phyloP scores from a whole-genome alignment of 1,140 invertebrate species.

The Triops longicaudatus region DNA sequence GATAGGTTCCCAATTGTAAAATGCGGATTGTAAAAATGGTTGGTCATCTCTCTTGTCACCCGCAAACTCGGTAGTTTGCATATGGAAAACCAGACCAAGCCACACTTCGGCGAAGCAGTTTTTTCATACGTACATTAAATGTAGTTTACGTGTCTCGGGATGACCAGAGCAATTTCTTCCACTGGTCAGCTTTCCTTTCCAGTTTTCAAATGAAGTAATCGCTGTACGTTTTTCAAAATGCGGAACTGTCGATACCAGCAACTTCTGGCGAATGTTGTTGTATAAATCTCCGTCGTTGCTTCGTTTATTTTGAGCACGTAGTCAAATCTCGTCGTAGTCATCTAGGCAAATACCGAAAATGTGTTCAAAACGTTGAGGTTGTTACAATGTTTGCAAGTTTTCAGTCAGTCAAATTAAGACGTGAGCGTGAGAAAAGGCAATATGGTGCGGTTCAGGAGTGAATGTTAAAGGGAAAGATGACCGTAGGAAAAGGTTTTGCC shows the following conservation, averaged over 20 bases:
- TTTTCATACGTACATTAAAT: background rate
- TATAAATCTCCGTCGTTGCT: too few species aligned
- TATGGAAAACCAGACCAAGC: slow-evolving; percentile 7
- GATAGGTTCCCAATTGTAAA: slow-evolving; percentile 12
- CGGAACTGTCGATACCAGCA: background rate
- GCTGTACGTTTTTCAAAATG: background rate
- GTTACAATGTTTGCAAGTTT: background rate
- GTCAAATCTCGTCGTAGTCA: background rate
- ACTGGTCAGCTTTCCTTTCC: background rate
- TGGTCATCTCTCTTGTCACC: slow-evolving; percentile 10
- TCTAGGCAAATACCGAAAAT: background rate
- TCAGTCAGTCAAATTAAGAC: background rate
- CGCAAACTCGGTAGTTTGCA: slow-evolving; percentile 10
- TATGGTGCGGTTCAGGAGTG: background rate
- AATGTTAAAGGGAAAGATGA: slow-evolving; percentile 1
- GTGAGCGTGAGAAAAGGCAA: slow-evolving; percentile 11
- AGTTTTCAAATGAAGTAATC: background rate
- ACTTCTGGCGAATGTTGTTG: background rate
- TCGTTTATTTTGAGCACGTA: background rate
- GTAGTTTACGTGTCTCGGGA: background rate
- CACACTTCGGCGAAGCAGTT: background rate
- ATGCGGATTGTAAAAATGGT: slow-evolving; percentile 12
- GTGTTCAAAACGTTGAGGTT: background rate
- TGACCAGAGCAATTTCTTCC: background rate
- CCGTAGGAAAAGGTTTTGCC: slow-evolving; percentile 3